Evolutionary conservation across 2,888 invertebrate genomes (phyloP).

Genomic region (Thumatha senex): DNA sequence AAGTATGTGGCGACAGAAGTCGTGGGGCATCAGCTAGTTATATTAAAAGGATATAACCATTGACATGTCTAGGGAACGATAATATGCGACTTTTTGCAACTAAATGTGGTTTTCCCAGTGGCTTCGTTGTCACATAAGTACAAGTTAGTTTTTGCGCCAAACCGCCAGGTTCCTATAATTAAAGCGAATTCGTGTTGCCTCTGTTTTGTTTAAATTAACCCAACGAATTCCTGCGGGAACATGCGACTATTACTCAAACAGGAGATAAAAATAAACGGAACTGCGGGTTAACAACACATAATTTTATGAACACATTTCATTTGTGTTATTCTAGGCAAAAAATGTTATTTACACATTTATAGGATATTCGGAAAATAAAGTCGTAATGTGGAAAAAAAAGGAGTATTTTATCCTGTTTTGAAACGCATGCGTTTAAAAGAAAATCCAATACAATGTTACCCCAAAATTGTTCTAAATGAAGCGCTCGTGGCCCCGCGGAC

Average conservation of each 20-base stretch:
- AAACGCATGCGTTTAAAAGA: too few species aligned
- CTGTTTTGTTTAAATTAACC: constrained; percentile 34
- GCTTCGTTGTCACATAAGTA: background rate
- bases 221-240: constrained; percentile 17
- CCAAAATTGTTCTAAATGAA: too few species aligned
- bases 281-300: background rate
- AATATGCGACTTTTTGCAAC: background rate
- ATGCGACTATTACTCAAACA: constrained; percentile 13
- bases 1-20: too few species aligned
- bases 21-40: too few species aligned
- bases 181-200: constrained; percentile 27
- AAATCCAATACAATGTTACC: too few species aligned
- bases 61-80: background rate
- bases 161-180: constrained; percentile 31
- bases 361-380: too few species aligned
- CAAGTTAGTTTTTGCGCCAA: constrained; percentile 29
- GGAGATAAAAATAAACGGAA: constrained; percentile 13
- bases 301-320: background rate
- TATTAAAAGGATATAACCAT: too few species aligned
- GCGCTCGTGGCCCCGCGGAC: too few species aligned
- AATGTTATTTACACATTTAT: background rate
- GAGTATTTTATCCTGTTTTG: too few species aligned
- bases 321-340: too few species aligned
- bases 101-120: constrained; percentile 13
- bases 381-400: too few species aligned